phyloP scores from a whole-genome alignment of 2,888 invertebrate genomes.

The Chorisops tibialis region DNA sequence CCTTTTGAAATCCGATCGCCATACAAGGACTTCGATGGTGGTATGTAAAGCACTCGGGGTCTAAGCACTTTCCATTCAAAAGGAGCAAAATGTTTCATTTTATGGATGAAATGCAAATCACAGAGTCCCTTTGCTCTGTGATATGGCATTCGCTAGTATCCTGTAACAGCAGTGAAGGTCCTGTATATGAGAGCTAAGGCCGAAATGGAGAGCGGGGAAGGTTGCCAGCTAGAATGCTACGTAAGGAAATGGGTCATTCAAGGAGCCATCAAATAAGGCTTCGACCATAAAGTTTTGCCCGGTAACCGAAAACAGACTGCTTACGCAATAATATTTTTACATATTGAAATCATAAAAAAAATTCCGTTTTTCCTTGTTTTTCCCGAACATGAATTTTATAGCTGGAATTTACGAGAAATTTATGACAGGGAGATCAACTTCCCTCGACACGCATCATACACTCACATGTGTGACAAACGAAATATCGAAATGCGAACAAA shows the following conservation, averaged over 20 bases:
- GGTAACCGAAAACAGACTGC: conserved; percentile 20
- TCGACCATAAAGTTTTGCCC: conserved; percentile 1
- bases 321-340: conserved; percentile 31
- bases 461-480: neutral
- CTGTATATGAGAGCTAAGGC: no score
- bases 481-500: neutral
- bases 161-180: no score
- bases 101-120: conserved; percentile 19
- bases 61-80: neutral
- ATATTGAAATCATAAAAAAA: conserved; percentile 30
- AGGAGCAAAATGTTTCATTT: conserved; percentile 15
- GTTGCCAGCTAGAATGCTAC: neutral
- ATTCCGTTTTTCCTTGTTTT: conserved; percentile 14
- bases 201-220: no score
- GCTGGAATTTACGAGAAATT: conserved; percentile 10
- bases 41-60: conserved; percentile 4
- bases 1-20: conserved; percentile 16
- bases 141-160: neutral
- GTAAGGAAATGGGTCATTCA: conserved; percentile 18
- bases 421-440: neutral
- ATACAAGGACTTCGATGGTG: conserved; percentile 1
- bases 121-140: neutral
- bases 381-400: conserved; percentile 13
- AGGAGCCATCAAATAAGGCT: conserved; percentile 16
- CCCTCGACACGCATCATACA: neutral